phyloP scores from a whole-genome alignment of 2,113 vertebrate species.

The Dasyurus viverrinus region DNA sequence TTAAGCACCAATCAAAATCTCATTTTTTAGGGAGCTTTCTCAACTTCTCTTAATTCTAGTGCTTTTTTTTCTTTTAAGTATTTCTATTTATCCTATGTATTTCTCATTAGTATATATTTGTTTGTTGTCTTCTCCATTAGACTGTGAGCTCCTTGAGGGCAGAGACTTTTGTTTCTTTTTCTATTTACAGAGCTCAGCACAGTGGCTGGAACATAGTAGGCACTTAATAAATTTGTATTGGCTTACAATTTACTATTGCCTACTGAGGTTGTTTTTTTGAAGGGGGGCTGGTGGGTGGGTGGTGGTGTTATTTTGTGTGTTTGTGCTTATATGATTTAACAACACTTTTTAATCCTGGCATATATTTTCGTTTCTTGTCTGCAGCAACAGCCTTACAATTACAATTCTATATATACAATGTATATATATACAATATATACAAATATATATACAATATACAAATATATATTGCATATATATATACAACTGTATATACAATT shows the following conservation, averaged over 20 bases:
- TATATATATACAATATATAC: no score
- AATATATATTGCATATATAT: no score
- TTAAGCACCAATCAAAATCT: not conserved
- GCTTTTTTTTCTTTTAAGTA: not conserved
- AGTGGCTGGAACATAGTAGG: not conserved
- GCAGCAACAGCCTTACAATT: conserved; percentile 75
- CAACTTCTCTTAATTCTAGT: not conserved
- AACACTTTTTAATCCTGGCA: conserved; percentile 74
- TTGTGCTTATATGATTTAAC: conserved; percentile 46
- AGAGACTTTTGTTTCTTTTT: not conserved
- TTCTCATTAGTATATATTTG: not conserved
- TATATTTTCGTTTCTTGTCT: conserved; percentile 61
- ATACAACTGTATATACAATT: no score
- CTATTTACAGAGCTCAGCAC: not conserved
- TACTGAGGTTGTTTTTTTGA: not conserved
- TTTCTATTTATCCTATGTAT: not conserved
- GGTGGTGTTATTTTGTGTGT: no score
- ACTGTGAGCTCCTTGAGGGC: not conserved
- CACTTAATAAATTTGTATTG: not conserved
- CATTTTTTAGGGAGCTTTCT: not conserved
- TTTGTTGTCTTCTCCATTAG: not conserved
- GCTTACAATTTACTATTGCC: not conserved
- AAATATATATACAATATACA: no score
- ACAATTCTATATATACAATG: no score
- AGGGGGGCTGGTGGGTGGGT: no score